Evolutionary conservation across 2,888 invertebrate species (phyloP).

Genomic region (Phalangium opilio): DNA sequence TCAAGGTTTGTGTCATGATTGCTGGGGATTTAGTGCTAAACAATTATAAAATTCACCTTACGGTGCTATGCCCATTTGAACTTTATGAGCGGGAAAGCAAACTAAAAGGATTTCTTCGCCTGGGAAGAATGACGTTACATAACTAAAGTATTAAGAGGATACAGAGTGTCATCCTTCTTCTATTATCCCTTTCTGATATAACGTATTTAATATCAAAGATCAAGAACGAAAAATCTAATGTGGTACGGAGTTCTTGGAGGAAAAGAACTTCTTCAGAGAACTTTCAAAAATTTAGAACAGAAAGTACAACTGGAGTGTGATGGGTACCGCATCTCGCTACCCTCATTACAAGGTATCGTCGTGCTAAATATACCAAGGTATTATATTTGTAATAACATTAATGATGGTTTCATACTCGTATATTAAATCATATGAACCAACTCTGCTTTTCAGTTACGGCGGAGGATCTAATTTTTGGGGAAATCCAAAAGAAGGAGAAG

Average conservation of each 20-base stretch:
- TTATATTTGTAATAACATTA: neutral
- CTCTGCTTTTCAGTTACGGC: constrained; percentile 65
- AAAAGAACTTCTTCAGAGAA: constrained; percentile 52
- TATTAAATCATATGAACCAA: too few relatives aligned
- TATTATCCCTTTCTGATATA: too few relatives aligned
- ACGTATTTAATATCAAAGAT: too few relatives aligned
- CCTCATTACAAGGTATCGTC: constrained; percentile 89
- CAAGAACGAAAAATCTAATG: constrained; percentile 88
- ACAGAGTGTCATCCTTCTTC: too few relatives aligned
- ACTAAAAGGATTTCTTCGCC: too few relatives aligned
- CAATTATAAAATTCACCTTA: too few relatives aligned
- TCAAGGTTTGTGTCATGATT: too few relatives aligned
- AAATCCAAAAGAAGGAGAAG: constrained; percentile 73
- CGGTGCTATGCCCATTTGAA: too few relatives aligned
- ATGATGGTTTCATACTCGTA: neutral
- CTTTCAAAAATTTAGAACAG: constrained; percentile 90
- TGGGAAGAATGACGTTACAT: too few relatives aligned
- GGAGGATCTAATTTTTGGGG: constrained; percentile 99
- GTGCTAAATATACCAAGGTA: constrained; percentile 85
- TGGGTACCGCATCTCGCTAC: constrained; percentile 84
- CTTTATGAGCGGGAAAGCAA: too few relatives aligned
- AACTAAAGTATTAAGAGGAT: too few relatives aligned
- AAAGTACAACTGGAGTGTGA: constrained; percentile 90
- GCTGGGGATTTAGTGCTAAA: too few relatives aligned
- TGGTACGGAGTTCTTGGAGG: constrained; percentile 54